These are phyloP conservation scores for Matsumurasca onukii DNA, from an alignment of 1,140 invertebrate species.

Conservation along the genomic window DNA sequence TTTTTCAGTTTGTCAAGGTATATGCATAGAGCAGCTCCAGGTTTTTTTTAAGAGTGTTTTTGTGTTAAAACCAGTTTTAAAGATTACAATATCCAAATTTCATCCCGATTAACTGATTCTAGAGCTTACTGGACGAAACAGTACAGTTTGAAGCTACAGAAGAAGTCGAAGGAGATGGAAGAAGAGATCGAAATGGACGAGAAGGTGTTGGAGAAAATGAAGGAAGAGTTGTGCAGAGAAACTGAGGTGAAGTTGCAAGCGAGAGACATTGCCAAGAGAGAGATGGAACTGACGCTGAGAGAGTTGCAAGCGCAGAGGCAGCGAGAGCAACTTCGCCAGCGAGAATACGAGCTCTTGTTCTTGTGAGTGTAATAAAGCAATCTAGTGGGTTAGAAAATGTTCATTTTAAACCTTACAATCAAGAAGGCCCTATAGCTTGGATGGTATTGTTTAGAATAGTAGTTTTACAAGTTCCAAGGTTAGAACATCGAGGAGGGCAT, in stretches of 20 bases:
- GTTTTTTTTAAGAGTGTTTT: too few relatives aligned
- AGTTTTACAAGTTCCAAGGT: background rate
- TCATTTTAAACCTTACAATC: background rate
- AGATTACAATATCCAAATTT: too few relatives aligned
- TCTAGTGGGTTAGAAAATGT: background rate
- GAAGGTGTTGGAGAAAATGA: slow-evolving; percentile 2
- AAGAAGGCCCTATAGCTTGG: background rate
- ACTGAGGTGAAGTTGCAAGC: background rate
- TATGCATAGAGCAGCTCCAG: too few relatives aligned
- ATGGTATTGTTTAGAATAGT: background rate
- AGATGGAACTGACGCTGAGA: slow-evolving; percentile 13
- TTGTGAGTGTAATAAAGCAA: slow-evolving; percentile 10
- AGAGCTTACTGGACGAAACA: slow-evolving; percentile 13
- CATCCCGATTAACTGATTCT: too few relatives aligned
- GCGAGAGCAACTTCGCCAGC: background rate
- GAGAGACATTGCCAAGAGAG: slow-evolving; percentile 18
- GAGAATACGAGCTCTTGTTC: slow-evolving; percentile 12
- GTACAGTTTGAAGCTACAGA: slow-evolving; percentile 13
- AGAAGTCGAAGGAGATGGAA: slow-evolving; percentile 12
- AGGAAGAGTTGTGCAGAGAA: background rate
- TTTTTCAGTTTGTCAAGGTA: too few relatives aligned
- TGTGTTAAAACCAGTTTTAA: too few relatives aligned
- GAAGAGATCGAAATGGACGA: slow-evolving; percentile 4
- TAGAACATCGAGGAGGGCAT: too few relatives aligned
- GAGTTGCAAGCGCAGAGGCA: slow-evolving; percentile 12